Conservation (phyloP, 1,140 invertebrate genomes). For the Drosophila melanogaster region DNA sequence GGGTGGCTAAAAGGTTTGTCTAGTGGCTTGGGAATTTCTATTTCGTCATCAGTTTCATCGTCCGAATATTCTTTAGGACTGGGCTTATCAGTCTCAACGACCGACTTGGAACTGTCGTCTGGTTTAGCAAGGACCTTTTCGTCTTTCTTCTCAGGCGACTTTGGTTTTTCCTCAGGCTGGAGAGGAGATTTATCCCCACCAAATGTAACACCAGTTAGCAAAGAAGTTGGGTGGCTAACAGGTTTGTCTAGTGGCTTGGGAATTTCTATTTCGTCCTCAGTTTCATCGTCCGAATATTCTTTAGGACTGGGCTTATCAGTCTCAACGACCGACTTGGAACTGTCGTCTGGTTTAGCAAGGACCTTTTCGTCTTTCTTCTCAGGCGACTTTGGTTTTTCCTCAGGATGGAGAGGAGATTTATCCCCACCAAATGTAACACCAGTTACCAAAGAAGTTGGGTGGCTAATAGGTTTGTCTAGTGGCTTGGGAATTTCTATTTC, state of each 20-base stretch:
- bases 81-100: no score
- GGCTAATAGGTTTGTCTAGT: conserved; percentile 1
- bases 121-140: no score
- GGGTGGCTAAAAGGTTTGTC: no score
- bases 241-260: background rate
- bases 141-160: no score
- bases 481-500: background rate
- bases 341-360: conserved; percentile 14
- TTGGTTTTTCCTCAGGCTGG: no score
- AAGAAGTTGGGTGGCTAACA: background rate
- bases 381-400: conserved; percentile 13
- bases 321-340: conserved; percentile 10
- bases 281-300: conserved; percentile 1
- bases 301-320: background rate
- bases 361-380: background rate
- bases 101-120: no score
- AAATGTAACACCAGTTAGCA: no score
- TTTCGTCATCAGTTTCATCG: no score
- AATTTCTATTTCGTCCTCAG: background rate
- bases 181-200: no score
- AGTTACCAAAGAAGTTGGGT: background rate
- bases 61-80: no score
- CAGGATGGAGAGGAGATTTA: background rate
- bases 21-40: no score
- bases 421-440: background rate